Evolutionary conservation across 2,113 vertebrate species (phyloP).

Genomic region (Pseudorhombus dupliciocellatus): DNA sequence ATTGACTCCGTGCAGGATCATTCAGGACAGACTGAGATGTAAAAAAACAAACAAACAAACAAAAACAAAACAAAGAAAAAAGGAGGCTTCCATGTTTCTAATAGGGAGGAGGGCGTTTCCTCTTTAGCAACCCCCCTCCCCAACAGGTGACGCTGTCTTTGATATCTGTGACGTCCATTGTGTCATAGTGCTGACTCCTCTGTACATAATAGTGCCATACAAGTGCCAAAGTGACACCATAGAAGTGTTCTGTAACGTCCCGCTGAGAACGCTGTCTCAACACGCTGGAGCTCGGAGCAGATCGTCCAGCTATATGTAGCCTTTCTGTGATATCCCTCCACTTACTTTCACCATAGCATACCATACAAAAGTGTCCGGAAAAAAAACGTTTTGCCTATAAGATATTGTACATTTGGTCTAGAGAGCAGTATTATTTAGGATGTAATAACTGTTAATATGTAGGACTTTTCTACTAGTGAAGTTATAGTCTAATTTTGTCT

Average conservation of each 20-base stretch:
- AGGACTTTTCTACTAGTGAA: conserved; percentile 72
- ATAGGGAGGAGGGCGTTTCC: conserved; percentile 23
- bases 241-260: conserved; percentile 71
- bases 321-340: conserved; percentile 68
- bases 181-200: conserved; percentile 67
- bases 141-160: conserved; percentile 42
- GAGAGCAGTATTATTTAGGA: conserved; percentile 72
- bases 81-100: conserved; percentile 4
- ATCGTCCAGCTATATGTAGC: conserved; percentile 75
- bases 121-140: conserved; percentile 11
- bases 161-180: conserved; percentile 50
- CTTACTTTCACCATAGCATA: conserved; percentile 65
- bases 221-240: conserved; percentile 80
- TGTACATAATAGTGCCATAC: conserved; percentile 76
- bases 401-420: conserved; percentile 75
- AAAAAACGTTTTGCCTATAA: conserved; percentile 73
- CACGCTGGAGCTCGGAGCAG: conserved; percentile 64
- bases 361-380: conserved; percentile 62
- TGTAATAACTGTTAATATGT: conserved; percentile 73
- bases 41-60: conserved; percentile 1
- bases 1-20: conserved; percentile 17
- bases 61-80: conserved; percentile 17
- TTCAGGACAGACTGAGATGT: conserved; percentile 25
- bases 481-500: conserved; percentile 66
- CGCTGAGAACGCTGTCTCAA: conserved; percentile 60